phyloP scores from a whole-genome alignment of 2,113 vertebrate species.

The Phalacrocorax pelagicus region DNA sequence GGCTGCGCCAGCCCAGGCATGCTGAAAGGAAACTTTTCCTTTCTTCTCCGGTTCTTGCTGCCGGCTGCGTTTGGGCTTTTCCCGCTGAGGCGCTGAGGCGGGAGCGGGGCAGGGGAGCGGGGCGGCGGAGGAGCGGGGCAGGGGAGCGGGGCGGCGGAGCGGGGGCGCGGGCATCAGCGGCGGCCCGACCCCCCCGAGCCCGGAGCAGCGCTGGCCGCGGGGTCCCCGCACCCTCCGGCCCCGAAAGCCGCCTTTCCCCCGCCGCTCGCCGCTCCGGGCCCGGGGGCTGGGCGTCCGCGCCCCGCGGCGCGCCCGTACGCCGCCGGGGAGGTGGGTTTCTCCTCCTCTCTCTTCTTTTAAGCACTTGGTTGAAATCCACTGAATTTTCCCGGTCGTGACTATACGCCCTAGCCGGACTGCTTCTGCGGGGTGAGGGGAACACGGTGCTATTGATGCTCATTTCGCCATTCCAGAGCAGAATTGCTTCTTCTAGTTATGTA shows the following conservation, averaged over 20 bases:
- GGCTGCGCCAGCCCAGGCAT: neutral
- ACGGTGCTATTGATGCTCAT: conserved; percentile 18
- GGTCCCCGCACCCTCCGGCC: neutral
- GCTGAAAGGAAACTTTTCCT: neutral
- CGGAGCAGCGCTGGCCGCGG: too few relatives aligned
- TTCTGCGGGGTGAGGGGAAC: neutral
- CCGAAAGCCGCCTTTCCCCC: neutral
- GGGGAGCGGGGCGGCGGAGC: neutral
- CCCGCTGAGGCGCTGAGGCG: neutral
- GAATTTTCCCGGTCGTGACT: neutral
- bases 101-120: neutral
- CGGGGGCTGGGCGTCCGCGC: neutral
- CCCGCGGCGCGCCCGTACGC: neutral
- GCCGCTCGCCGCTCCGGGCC: neutral
- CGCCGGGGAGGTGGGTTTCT: neutral
- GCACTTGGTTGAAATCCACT: neutral
- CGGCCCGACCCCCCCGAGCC: too few relatives aligned
- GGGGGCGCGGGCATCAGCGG: too few relatives aligned
- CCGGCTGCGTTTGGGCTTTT: neutral
- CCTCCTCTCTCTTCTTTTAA: neutral
- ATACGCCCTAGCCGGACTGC: neutral
- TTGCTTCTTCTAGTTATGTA: conserved; percentile 57
- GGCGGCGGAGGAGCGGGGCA: too few relatives aligned
- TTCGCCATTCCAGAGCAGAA: conserved; percentile 44
- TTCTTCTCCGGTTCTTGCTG: neutral